Evolutionary conservation across 2,113 vertebrate genomes (phyloP).

Genomic region (Erythrolamprus reginae): DNA sequence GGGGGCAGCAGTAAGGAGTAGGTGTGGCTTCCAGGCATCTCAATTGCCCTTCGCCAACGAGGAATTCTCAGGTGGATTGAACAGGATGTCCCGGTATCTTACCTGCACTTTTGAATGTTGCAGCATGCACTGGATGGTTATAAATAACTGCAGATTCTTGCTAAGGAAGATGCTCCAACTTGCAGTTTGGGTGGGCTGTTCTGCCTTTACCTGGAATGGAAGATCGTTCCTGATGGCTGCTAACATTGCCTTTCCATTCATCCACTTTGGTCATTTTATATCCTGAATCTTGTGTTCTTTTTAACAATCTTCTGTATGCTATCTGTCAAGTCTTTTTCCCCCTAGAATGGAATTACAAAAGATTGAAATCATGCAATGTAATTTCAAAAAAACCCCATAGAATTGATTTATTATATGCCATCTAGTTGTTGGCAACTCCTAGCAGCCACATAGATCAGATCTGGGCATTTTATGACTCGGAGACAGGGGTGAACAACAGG

Average conservation of each 20-base stretch:
- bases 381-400: neutral
- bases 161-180: neutral
- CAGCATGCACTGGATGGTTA: no score
- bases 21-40: neutral
- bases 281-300: neutral
- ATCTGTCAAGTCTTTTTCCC: neutral
- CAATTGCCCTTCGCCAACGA: neutral
- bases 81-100: neutral
- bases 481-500: no score
- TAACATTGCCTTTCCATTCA: neutral
- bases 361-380: neutral
- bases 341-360: neutral
- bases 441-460: neutral
- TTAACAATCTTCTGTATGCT: neutral
- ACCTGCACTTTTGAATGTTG: neutral
- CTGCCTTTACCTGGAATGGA: neutral
- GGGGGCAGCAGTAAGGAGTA: neutral
- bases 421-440: neutral
- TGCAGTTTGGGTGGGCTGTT: neutral
- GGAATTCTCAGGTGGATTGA: neutral
- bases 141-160: neutral
- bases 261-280: neutral
- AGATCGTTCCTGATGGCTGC: neutral
- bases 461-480: neutral
- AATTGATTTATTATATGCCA: neutral